These are phyloP conservation scores for Cotesia typhae DNA, from an alignment of 1,140 invertebrate genomes.

Conservation along the genomic window DNA sequence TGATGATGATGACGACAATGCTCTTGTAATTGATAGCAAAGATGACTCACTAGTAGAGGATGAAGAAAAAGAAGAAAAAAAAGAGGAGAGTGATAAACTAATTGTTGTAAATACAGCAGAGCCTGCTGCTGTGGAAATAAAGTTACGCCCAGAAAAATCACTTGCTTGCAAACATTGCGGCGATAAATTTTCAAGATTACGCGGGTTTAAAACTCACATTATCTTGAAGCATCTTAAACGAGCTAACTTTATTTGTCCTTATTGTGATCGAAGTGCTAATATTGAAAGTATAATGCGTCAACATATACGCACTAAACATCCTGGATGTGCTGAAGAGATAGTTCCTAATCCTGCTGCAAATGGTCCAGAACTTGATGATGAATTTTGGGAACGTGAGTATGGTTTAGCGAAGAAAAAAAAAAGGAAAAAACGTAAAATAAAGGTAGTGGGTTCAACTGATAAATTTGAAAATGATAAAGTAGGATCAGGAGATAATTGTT, in stretches of 20 bases:
- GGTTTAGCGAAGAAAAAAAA: conserved; percentile 46
- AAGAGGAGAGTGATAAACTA: background rate
- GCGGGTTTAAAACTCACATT: conserved; percentile 62
- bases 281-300: conserved; percentile 50
- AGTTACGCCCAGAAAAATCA: conserved; percentile 20
- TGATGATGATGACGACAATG: conserved; percentile 41
- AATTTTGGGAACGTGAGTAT: conserved; percentile 62
- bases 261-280: conserved; percentile 59
- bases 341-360: conserved; percentile 47
- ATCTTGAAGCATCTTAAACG: conserved; percentile 56
- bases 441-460: background rate
- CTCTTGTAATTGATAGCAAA: conserved; percentile 45
- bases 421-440: conserved; percentile 43
- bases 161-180: conserved; percentile 60
- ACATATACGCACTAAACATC: conserved; percentile 55
- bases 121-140: background rate
- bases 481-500: conserved; percentile 43
- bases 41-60: conserved; percentile 35
- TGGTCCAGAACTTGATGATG: conserved; percentile 48
- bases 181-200: conserved; percentile 47
- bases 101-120: background rate
- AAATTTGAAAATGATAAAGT: conserved; percentile 32
- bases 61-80: too few relatives aligned
- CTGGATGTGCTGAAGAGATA: conserved; percentile 44
- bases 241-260: conserved; percentile 55